These are phyloP conservation scores for Rissa tridactyla DNA, from an alignment of 2,113 vertebrate species.

Conservation along the genomic window DNA sequence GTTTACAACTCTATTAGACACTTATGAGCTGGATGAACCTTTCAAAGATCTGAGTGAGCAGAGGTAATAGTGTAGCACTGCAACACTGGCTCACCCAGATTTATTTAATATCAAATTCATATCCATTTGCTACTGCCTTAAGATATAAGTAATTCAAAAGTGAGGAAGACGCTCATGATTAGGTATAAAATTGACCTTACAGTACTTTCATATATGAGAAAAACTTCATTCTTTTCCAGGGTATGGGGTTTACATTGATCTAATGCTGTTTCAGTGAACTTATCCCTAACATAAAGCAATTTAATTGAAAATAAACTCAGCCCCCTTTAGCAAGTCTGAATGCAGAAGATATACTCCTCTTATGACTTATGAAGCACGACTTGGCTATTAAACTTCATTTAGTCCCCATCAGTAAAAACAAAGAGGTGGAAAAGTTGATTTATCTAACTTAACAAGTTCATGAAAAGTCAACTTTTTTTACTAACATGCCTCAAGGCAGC, in stretches of 20 bases:
- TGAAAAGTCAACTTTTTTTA: background rate
- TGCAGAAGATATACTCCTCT: background rate
- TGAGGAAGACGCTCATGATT: background rate
- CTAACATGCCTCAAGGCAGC: background rate
- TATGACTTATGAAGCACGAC: background rate
- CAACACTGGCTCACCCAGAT: background rate
- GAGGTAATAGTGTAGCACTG: background rate
- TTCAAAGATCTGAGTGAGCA: background rate
- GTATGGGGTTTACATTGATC: background rate
- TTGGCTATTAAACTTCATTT: background rate
- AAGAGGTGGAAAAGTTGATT: background rate
- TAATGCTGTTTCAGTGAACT: background rate
- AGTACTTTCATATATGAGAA: background rate
- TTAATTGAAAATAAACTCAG: background rate
- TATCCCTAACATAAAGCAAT: background rate
- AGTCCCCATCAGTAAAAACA: background rate
- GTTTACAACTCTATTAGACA: background rate
- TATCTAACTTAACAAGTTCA: background rate
- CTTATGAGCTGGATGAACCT: background rate
- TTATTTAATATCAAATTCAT: background rate
- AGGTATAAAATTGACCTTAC: background rate
- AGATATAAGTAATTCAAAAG: background rate
- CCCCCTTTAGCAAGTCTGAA: background rate
- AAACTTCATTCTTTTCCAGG: background rate
- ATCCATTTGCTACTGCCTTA: background rate